phyloP scores from a whole-genome alignment of 2,888 invertebrate species.

The Halocaridina rubra region DNA sequence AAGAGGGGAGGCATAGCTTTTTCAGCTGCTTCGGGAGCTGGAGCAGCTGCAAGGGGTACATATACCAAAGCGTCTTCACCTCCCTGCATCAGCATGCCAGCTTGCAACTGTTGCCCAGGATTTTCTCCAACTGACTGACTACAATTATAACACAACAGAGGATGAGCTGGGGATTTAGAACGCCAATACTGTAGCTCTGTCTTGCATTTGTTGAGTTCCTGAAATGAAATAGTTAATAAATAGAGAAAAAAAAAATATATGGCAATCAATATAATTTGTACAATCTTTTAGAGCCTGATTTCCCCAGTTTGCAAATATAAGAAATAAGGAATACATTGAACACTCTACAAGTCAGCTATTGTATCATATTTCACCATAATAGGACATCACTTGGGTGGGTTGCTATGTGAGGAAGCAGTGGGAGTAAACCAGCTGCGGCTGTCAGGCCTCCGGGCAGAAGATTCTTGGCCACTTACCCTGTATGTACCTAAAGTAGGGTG shows the following conservation, averaged over 20 bases:
- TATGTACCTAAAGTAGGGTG: too few species aligned
- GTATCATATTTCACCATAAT: too few species aligned
- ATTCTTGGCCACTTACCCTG: too few species aligned
- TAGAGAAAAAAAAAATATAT: neutral
- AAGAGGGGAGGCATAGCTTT: constrained; percentile 12
- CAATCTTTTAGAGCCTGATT: neutral
- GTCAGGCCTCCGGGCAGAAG: too few species aligned
- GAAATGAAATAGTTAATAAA: constrained; percentile 62
- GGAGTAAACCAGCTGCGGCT: too few species aligned
- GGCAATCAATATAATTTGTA: neutral
- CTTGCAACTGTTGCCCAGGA: constrained; percentile 23
- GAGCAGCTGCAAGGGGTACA: constrained; percentile 42
- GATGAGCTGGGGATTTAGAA: constrained; percentile 76
- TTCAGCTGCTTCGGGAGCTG: constrained; percentile 39
- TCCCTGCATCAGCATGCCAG: constrained; percentile 36
- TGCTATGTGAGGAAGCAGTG: too few species aligned
- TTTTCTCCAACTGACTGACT: constrained; percentile 41
- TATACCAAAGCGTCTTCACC: constrained; percentile 42
- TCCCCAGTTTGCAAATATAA: neutral
- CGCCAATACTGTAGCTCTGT: constrained; percentile 92
- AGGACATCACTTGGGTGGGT: too few species aligned
- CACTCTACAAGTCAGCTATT: too few species aligned
- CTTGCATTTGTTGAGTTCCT: constrained; percentile 92
- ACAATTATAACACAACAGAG: constrained; percentile 34
- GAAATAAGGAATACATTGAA: neutral